Evolutionary conservation across 2,113 vertebrate species (phyloP), one percentile per base, ranked within the genome.

Genomic region (Melospiza melodia): DNA sequence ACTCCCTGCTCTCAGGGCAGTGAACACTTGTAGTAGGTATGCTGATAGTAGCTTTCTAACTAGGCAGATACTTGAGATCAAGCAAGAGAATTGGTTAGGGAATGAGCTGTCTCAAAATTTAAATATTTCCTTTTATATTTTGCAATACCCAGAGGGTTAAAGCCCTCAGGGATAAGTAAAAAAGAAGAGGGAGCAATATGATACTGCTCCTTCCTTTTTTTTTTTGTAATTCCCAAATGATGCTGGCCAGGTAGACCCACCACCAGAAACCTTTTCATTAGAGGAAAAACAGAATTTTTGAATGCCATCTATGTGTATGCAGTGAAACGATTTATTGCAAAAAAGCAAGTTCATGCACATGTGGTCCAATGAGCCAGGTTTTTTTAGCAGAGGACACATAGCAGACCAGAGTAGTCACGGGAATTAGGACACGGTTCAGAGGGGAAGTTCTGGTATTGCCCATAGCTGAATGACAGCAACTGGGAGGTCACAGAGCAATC

Each of bases 371-470:
- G 8, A 88, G 48, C 18, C 2, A 16, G 24, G 7, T 27, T 61
- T 5, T 22, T 83, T 72, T 35, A 80, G 75, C 84, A 77, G 30
- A 84, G 41, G 79, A 92, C n/a, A 46, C 80, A 84, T 35, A 89
- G 83, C 83, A 93, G 73, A 75, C 19, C 44, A 78, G 58, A 72
- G 61, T 39, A 78, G 52, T 92, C 79, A 90, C 0, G 0, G 49
- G 65, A 92, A 84, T 91, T 78, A 84, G 81, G 84, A 89, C 61
- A 49, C n/a, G 84, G 73, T 87, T 91, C 76, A 90, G 80, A 95
- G 8, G 23, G 63, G 57, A 91, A 88, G 28, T 90, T 95, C 76
- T 80, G 66, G 27, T 75, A 44, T 92, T 86, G 55, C 79, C 93
- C 22, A 49, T 41, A 74, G 52, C 67, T 88, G 59, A 93, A 31